phyloP scores from a whole-genome alignment of 2,113 vertebrate species.

The Actenoides lindsayi region DNA sequence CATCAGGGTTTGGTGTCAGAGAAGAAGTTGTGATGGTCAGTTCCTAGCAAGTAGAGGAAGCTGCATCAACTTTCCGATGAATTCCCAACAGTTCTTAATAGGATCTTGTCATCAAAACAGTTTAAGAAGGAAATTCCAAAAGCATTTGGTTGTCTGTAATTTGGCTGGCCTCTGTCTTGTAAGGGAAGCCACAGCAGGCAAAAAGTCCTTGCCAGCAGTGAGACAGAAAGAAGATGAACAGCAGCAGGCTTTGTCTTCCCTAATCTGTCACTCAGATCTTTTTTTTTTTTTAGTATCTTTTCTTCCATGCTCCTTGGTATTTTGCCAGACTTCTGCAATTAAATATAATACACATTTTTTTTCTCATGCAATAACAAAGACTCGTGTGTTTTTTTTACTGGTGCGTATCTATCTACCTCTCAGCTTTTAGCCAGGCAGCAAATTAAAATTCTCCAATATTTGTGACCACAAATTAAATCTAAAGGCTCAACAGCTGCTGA shows the following conservation, averaged over 20 bases:
- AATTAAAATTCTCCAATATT: not conserved
- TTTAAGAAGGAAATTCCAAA: constrained; percentile 28
- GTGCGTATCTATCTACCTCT: not conserved
- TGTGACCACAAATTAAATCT: constrained; percentile 10
- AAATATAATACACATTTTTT: not conserved
- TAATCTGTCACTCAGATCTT: not conserved
- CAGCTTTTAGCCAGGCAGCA: not conserved
- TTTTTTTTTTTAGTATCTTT: not conserved
- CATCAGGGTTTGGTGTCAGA: not conserved
- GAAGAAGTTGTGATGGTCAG: not conserved
- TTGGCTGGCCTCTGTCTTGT: not conserved
- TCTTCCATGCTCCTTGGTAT: not conserved
- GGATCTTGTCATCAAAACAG: constrained; percentile 25
- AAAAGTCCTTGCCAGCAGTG: not conserved
- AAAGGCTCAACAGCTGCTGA: not conserved
- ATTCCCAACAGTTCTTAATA: not conserved
- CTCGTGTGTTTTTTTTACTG: not conserved
- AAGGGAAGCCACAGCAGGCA: not conserved
- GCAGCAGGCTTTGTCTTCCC: not conserved
- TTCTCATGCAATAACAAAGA: not conserved
- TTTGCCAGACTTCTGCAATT: constrained; percentile 42
- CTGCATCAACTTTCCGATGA: not conserved
- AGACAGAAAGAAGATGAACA: not conserved
- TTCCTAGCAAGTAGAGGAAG: not conserved
- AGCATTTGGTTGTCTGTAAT: not conserved